Percentiles rank a stretch among this genome's conserved stretches.
phyloP scores from a whole-genome alignment of 2,888 invertebrate species.

The Oscheius sp. region DNA sequence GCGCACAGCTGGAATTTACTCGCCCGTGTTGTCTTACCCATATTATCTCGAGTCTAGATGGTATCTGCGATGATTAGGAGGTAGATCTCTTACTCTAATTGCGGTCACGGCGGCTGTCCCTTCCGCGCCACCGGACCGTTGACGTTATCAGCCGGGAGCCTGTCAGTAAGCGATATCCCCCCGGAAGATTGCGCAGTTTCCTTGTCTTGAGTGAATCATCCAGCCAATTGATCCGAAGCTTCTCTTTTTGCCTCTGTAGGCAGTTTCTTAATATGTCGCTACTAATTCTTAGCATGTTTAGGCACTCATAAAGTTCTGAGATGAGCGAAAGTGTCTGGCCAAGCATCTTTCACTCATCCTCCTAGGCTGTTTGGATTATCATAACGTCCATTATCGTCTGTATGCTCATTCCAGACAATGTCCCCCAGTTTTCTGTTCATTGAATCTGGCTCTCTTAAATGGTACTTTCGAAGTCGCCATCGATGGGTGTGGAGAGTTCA shows the following conservation, averaged over 20 bases:
- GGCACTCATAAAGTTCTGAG: conserved; percentile 4
- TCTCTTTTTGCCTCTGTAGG: neutral
- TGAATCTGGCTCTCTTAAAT: too few relatives aligned
- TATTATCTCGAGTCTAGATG: neutral
- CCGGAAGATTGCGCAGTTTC: neutral
- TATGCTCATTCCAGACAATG: too few relatives aligned
- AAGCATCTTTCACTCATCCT: neutral
- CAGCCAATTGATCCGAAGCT: neutral
- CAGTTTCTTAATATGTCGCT: neutral
- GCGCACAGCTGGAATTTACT: conserved; percentile 2
- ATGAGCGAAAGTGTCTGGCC: conserved; percentile 20
- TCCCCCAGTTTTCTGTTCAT: too few relatives aligned
- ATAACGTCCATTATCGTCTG: too few relatives aligned
- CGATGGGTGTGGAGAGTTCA: too few relatives aligned
- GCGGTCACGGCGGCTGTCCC: conserved; percentile 31
- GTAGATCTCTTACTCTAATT: conserved; percentile 15
- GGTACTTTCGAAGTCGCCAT: too few relatives aligned
- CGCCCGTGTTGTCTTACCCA: too few relatives aligned
- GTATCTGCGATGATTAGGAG: neutral
- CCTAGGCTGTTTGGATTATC: neutral
- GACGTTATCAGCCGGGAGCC: conserved; percentile 10
- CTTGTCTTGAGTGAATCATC: neutral
- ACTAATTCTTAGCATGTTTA: conserved; percentile 28
- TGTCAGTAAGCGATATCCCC: conserved; percentile 27
- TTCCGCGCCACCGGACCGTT: conserved; percentile 21